Base-by-base conservation (phyloP, 2,113 vertebrate species). In the Cryptotis parvus region DNA sequence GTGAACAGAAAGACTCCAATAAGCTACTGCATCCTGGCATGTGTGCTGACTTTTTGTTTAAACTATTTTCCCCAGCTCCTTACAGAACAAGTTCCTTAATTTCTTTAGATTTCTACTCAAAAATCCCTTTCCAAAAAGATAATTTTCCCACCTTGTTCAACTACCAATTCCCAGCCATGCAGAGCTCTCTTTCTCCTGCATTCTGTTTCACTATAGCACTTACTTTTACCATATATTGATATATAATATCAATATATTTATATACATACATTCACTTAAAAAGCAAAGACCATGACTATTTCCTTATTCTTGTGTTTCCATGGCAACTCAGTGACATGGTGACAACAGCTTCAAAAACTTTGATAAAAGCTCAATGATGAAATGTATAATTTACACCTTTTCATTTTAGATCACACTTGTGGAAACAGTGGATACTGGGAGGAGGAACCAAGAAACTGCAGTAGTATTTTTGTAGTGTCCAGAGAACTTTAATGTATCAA, bases 251-350 rank as follows among this genome's bases (percentile, higher is more conserved):
- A 91, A 65, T 45, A 49, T 70, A 45, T 91, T 49, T 58, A 58
- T 87, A 31, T 41, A 69, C 89, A 65, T 45, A 49, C 65, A 55
- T 91, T 49, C 24, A n/a, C 9, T 84, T 49, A 74, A 66, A 85
- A 93, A 87, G 20, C 29, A 87, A 39, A 27, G 20, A 52, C 15
- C 24, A 27, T 33, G 29, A 24, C 41, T 92, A 20, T 93, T 89
- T 86, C 41, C 65, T 86, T 84, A 87, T 84, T 94, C 95, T 77
- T 73, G 75, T 84, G 84, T 95, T 90, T 91, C 81, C 33, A 75
- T 45, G 61, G 37, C 11, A 93, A 91, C 69, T 15, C 12, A 45
- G 39, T 80, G 84, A 89, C 86, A 94, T 43, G 86, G 66, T 88
- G 85, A 84, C 74, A 91, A 82, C 20, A 80, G 26, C 37, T 91